phyloP scores from a whole-genome alignment of 1,140 invertebrate genomes.

The Pygmarrhopalites habei region DNA sequence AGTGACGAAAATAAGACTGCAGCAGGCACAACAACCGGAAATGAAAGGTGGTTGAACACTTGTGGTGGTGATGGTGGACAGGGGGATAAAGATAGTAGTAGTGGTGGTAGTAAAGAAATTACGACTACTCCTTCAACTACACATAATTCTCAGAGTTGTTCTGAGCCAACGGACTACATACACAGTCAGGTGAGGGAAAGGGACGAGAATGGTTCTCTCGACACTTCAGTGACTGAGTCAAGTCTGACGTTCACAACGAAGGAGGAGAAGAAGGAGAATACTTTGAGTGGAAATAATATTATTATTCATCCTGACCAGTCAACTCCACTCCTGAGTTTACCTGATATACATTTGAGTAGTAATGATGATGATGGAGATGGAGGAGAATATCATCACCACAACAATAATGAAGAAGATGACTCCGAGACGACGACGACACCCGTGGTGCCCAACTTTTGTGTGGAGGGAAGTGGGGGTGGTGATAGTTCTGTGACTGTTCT shows the following conservation, averaged over 20 bases:
- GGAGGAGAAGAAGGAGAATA: not conserved
- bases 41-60: too few relatives aligned
- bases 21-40: too few relatives aligned
- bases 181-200: not conserved
- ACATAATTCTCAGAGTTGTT: not conserved
- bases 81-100: not conserved
- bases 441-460: constrained; percentile 28
- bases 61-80: too few relatives aligned
- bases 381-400: not conserved
- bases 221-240: not conserved
- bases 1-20: too few relatives aligned
- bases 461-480: constrained; percentile 30
- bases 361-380: constrained; percentile 6
- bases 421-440: not conserved
- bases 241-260: not conserved
- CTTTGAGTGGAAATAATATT: not conserved
- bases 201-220: too few relatives aligned
- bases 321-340: not conserved
- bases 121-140: not conserved
- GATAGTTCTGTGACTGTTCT: constrained; percentile 33
- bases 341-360: not conserved
- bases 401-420: constrained; percentile 2
- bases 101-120: not conserved
- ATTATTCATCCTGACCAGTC: not conserved
- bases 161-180: not conserved